These are phyloP conservation scores for Pristionchus japonicus DNA, from an alignment of 2,888 invertebrate genomes.

Conservation along the genomic window DNA sequence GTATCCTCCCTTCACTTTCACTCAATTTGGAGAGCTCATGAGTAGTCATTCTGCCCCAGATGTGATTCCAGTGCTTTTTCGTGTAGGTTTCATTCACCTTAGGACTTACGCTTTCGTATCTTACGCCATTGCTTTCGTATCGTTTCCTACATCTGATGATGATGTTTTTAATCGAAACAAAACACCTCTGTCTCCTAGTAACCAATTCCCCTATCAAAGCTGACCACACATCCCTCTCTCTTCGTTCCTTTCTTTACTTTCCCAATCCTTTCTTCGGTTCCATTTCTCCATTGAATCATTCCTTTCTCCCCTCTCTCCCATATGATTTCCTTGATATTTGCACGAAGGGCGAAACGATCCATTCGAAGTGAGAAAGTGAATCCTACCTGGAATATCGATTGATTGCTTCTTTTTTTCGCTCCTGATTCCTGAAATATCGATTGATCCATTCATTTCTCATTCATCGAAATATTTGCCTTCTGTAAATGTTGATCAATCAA, in stretches of 20 bases:
- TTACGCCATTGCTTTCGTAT: too few species aligned
- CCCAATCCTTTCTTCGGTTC: not conserved
- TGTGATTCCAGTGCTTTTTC: not conserved
- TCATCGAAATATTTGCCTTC: too few species aligned
- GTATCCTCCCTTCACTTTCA: not conserved
- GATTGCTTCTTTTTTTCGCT: not conserved
- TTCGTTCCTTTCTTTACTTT: not conserved
- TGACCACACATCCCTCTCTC: constrained; percentile 6
- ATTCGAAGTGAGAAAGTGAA: not conserved
- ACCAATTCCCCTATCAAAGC: not conserved
- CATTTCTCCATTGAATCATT: constrained; percentile 8
- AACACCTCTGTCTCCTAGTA: not conserved
- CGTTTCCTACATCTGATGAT: too few species aligned
- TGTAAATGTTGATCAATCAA: too few species aligned
- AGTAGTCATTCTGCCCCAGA: not conserved
- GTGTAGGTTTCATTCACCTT: not conserved
- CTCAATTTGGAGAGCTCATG: too few species aligned
- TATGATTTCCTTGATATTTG: constrained; percentile 35
- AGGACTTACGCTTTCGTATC: too few species aligned
- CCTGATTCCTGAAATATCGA: too few species aligned
- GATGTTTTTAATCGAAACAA: not conserved
- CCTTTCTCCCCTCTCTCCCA: not conserved
- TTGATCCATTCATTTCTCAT: too few species aligned
- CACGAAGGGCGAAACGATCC: constrained; percentile 7
- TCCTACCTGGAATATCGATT: not conserved